Evolutionary conservation across 2,888 invertebrate genomes (phyloP), one percentile per base, ranked within the genome.

Genomic region (Drosophila atroscutellata): DNA sequence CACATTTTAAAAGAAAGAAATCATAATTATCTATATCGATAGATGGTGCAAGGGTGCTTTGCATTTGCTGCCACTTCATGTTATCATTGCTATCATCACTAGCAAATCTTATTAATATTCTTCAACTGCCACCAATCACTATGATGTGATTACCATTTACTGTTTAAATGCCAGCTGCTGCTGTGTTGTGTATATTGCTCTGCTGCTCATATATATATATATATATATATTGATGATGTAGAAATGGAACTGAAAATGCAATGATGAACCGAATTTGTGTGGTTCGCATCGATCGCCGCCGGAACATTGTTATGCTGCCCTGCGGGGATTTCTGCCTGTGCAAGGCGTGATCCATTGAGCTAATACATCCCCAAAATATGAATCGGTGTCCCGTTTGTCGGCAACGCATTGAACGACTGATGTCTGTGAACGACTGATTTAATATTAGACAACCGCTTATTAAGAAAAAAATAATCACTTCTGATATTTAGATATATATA

Each of bases 291-390:
- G 79, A 76, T 7, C 73, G 70, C 3, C 65, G 26, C 8, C 59
- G 62, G 6, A 81, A 64, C 28, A 70, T 89, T 5, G 77, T 89
- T 3, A 32, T 84, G 1, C 54, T 89, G 7, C 89, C 86, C 0
- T 86, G 84, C 6, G 72, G 86, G 0, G 81, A 86, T 30, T 63
- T 84, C 0, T 81, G 84, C 36, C 34, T 86, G 51, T 89, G 84
- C 69, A 67, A 54, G 37, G 70, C 83, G 36, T 84, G 89, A 7
- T 73, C 74, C 0, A 47, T 59, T 20, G 58, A 69, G 26, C 20
- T 78, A 7, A 9, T 9, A 3, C 26, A 20, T 7, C 54, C 26
- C 6, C 57, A 50, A 2, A 32, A 51, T 9, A 45, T 39, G 7
- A 20, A 11, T 26, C 68, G 57, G 9, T 88, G 86, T 60, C 89